phyloP scores from a whole-genome alignment of 2,888 invertebrate species.

The Darwinula stevensoni region DNA sequence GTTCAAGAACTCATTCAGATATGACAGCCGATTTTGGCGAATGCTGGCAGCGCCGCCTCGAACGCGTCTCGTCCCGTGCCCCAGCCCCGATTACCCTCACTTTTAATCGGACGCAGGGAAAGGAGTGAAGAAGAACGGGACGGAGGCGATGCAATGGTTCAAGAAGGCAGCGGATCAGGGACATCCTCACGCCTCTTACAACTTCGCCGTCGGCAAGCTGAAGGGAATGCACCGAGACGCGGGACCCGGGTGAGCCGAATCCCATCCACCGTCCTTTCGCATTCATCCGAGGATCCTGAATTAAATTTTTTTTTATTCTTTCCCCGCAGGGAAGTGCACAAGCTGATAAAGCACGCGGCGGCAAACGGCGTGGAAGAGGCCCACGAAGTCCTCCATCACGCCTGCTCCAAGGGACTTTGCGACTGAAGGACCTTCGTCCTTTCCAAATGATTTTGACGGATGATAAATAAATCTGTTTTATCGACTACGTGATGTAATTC shows the following conservation, averaged over 20 bases:
- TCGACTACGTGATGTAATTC: no score
- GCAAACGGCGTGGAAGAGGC: conserved; percentile 10
- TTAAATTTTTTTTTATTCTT: neutral
- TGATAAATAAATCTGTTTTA: no score
- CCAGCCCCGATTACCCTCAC: no score
- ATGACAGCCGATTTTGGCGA: no score
- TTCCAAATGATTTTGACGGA: no score
- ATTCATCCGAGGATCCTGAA: no score
- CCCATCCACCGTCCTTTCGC: neutral
- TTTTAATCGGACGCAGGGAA: conserved; percentile 11
- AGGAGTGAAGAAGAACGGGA: conserved; percentile 17
- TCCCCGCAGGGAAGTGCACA: conserved; percentile 9
- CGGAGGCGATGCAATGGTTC: conserved; percentile 20
- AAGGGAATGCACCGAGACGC: conserved; percentile 18
- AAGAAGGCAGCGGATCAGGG: conserved; percentile 21
- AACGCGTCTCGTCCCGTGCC: no score
- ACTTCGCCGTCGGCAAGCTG: conserved; percentile 21
- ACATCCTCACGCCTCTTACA: conserved; percentile 21
- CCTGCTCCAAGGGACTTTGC: conserved; percentile 9
- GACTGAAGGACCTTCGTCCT: conserved; percentile 6
- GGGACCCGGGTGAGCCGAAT: conserved; percentile 14
- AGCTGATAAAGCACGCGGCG: conserved; percentile 10
- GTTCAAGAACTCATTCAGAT: no score
- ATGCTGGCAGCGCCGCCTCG: no score
- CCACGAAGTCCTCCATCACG: conserved; percentile 8